Base-by-base conservation (phyloP, 2,888 invertebrate genomes). In the Rapana venosa region DNA sequence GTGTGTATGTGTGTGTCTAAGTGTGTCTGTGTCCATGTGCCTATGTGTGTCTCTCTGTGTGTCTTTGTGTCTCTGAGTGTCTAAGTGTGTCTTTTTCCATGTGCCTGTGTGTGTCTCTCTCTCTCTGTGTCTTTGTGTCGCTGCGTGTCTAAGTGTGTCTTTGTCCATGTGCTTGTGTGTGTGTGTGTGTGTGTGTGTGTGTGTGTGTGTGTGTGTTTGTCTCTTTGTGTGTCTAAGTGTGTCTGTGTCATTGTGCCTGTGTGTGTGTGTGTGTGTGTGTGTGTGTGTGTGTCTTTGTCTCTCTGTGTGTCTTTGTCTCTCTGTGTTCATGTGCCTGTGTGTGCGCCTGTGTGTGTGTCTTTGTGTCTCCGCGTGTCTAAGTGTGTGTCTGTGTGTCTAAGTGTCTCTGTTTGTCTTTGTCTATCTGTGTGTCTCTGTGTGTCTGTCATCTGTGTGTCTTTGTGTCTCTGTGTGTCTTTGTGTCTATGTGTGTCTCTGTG, bases 401-500 rank as follows among this genome's bases (percentile, higher is more conserved):
- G 13, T 61, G 47, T 47, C 4, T 47, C 47, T 47, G 47, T 47
- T 2, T 47, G 47, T 66, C 5, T 66, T 4, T 83, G 56, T 88
- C 35, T 88, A 61, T 88, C 22, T 83, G 30, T 88, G 5, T 61
- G 30, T 83, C 0, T 83, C 61, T 88, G 35, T 89, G 70, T 89
- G n/a, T 66, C 70, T 85, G 17, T 89, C n/a, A n/a, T n/a, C n/a
- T n/a, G 22, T 84, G 13, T 89, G 36, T 89, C 35, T 89, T 35
- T 89, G 6, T 85, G 66, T 89, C 36, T 89, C 70, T 85, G 66
- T 85, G 36, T 85, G 47, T 89, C 70, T 89, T n/a, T 89, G 22
- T 89, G 36, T 85, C 84, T 84, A 13, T 85, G 66, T 89, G n/a
- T 85, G 47, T 47, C 47, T 47, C 47, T 47, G 47, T 47, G 47